A percentile compares a stretch with the other conserved stretches of the same genome.
Conservation (phyloP, 92 coral and sea anemone species). For the Paragorgia papillata region DNA sequence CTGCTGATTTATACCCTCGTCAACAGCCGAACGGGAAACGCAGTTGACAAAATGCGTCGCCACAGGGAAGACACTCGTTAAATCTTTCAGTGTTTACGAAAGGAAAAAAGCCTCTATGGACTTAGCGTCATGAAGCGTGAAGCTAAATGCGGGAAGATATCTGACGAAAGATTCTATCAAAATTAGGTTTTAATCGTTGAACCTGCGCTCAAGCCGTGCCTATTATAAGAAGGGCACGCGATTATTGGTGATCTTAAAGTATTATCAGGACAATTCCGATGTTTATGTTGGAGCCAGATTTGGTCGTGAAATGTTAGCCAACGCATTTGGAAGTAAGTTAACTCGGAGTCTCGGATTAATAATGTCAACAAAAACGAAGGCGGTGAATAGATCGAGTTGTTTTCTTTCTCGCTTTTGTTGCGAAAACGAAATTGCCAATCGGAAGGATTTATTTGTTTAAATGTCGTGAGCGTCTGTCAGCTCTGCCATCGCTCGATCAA, state of each 20-base stretch:
- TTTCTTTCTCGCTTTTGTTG: constrained; percentile 27
- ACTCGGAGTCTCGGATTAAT: background rate
- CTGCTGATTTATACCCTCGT: background rate
- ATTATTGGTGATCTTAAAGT: background rate
- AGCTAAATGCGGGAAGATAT: background rate
- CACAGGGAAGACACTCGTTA: constrained; percentile 8
- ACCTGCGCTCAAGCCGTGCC: background rate
- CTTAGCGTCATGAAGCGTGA: background rate
- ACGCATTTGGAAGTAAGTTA: background rate
- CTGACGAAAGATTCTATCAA: constrained; percentile 38
- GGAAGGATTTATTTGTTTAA: constrained; percentile 39
- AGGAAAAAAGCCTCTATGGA: background rate
- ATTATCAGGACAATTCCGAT: background rate
- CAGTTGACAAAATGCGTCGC: constrained; percentile 3
- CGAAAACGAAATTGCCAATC: constrained; percentile 40
- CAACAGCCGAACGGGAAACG: constrained; percentile 1
- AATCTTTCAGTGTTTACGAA: background rate
- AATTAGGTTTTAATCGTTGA: constrained; percentile 10
- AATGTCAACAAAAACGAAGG: constrained; percentile 12
- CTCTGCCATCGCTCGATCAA: background rate
- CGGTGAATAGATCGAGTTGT: constrained; percentile 2
- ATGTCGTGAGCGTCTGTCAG: constrained; percentile 27
- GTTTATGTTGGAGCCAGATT: background rate
- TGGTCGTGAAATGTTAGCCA: background rate
- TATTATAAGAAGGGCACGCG: background rate